A percentile compares a stretch with the other conserved stretches of the same genome.
These are phyloP conservation scores for Cotesia glomerata DNA, from an alignment of 1,140 invertebrate species.

Conservation along the genomic window DNA sequence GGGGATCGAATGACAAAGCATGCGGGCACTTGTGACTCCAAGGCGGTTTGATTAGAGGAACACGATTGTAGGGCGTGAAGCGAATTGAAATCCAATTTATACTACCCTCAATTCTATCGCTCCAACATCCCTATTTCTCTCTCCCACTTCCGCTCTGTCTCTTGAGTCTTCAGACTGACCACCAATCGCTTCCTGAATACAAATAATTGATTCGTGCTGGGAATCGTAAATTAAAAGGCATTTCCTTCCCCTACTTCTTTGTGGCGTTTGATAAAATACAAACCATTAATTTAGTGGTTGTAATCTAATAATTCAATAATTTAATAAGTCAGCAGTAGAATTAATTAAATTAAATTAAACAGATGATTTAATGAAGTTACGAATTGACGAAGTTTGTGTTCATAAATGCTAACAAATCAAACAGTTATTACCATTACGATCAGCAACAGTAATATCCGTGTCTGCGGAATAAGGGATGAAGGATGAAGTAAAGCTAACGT, in stretches of 20 bases:
- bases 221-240: background rate
- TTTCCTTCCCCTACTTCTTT: too few species aligned
- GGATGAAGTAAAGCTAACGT: background rate
- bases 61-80: conserved; percentile 30
- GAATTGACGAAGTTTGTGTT: too few species aligned
- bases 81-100: conserved; percentile 40
- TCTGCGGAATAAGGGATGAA: too few species aligned
- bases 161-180: conserved; percentile 7
- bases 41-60: conserved; percentile 38
- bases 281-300: too few species aligned
- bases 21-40: conserved; percentile 28
- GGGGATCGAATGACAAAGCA: conserved; percentile 23
- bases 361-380: too few species aligned
- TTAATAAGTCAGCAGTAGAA: too few species aligned
- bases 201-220: conserved; percentile 29
- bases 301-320: too few species aligned
- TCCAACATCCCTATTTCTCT: background rate
- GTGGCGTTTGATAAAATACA: too few species aligned
- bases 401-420: too few species aligned
- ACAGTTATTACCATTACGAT: too few species aligned
- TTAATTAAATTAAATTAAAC: too few species aligned
- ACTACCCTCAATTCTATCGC: conserved; percentile 25
- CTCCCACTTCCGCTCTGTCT: background rate
- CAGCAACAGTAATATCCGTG: too few species aligned
- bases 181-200: conserved; percentile 28